Evolutionary conservation across 2,888 invertebrate genomes (phyloP), one percentile per base, ranked within the genome.

Genomic region (Andricus curvator): DNA sequence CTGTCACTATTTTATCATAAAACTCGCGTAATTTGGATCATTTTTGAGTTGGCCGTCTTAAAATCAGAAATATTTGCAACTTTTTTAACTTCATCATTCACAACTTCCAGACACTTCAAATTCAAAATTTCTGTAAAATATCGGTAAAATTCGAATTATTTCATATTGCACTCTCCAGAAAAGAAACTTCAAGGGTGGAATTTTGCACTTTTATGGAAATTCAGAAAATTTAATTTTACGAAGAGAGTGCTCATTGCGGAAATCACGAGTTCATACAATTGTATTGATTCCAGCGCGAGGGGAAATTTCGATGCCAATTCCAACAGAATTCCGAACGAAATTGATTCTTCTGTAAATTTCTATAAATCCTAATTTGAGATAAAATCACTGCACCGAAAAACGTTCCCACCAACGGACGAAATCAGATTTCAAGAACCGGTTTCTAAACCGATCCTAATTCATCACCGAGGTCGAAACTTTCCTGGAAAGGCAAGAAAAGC

Each of bases 401-500:
- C 2, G 13, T 67, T 37, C n/a, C 37, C 37, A 66, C 33, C 9
- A 44, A 48, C 17, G 48, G 22, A 41, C 41, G 41, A 67, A 67
- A 41, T 20, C 13, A 41, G 41, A 41, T 67, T 41, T 41, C 5
- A 13, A 41, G 13, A 22, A 48, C 22, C 29, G 22, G 64, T 29
- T 64, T 29, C 64, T 9, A 29, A 62, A 64, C 22, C 13, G 13
- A 64, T 64, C 64, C 48, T 29, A 48, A 48, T 68, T 44, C 68
- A 68, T 44, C 22, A 13, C 37, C 11, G 20, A 25, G 25, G 48
- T 17, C 44, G 17, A 68, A 22, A 68, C 8, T 6, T 68, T 68
- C 68, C 44, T 8, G 20, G 68, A 68, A 68, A 48, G 48, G 48
- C 68, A 68, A 68, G 68, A 68, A 68, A 68, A 68, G 25, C 48